These are phyloP conservation scores for Tragulus kanchil DNA, from an alignment of 2,113 vertebrate genomes.

Conservation along the genomic window DNA sequence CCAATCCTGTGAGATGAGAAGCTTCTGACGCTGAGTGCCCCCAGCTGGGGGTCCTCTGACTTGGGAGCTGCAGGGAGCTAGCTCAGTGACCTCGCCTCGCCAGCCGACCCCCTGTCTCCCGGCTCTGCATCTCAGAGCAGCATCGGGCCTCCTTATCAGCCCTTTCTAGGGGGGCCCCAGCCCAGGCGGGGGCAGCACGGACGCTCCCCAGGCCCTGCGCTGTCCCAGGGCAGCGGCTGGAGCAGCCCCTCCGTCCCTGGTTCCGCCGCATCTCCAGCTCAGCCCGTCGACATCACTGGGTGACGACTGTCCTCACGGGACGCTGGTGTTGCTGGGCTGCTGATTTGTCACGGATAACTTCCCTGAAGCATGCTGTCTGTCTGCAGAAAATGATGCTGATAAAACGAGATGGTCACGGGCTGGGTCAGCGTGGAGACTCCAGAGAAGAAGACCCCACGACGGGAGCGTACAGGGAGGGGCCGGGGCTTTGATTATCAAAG, in stretches of 20 bases:
- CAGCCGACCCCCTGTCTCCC: accelerated
- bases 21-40: neutral
- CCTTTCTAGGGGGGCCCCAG: neutral
- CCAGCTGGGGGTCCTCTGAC: accelerated
- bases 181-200: accelerated
- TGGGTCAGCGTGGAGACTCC: accelerated
- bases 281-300: neutral
- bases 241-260: neutral
- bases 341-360: slow-evolving; percentile 64
- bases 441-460: accelerated
- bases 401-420: neutral
- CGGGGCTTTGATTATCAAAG: accelerated
- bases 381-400: slow-evolving; percentile 55
- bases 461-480: accelerated
- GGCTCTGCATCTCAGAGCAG: neutral
- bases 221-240: accelerated
- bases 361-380: slow-evolving; percentile 12
- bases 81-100: accelerated
- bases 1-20: neutral
- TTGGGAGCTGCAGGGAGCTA: accelerated
- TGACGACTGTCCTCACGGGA: slow-evolving; percentile 56
- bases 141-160: neutral
- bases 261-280: accelerated
- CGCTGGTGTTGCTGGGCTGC: neutral
- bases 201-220: neutral